Evolutionary conservation across 2,113 vertebrate species (phyloP), one percentile per base, ranked within the genome.

Genomic region (Corvus moneduloides): DNA sequence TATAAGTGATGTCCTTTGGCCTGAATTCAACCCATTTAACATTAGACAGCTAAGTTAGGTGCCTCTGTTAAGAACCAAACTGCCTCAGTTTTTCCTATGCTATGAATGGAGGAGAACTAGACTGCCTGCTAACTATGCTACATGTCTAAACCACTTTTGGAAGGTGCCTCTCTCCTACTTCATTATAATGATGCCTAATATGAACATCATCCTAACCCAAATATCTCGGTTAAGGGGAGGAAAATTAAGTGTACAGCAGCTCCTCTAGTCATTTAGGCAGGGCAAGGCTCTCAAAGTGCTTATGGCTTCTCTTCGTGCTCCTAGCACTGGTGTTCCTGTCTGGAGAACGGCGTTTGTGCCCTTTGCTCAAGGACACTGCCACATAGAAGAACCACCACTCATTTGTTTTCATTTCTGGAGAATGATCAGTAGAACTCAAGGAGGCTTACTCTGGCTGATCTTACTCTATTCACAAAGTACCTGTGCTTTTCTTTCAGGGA

Each of bases 331-430:
- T 74, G 24, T 24, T 46, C 22, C 46, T 62, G 18, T 22, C 84
- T 44, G n/a, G 37, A 58, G 62, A 89, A 44, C 0, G 0, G 39
- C 0, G 0, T 52, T 48, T 56, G 33, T 85, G 74, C 16, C 24
- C 56, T 84, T 74, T 81, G 52, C 52, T 63, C 75, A 21, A 1
- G 8, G 33, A 63, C 32, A n/a, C 6, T 80, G 54, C 24, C 55
- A 61, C 0, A 0, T 0, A 33, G 73, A 84, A 84, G 37, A 64
- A 27, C 43, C 1, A 1, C 1, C 28, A 37, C 33, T 33, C 33
- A n/a, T 33, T 61, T 71, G 30, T 33, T 91, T 91, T 78, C 2
- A 14, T 37, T 93, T 91, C 73, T 51, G 20, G 9, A 87, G 20
- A 84, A 75, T 23, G 23, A 81, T 51, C 16, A 17, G 26, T 20